A percentile compares a stretch with the other conserved stretches of the same genome.
Conservation (phyloP, 2,797 vertebrate genomes). For the Loriculus beryllinus region DNA sequence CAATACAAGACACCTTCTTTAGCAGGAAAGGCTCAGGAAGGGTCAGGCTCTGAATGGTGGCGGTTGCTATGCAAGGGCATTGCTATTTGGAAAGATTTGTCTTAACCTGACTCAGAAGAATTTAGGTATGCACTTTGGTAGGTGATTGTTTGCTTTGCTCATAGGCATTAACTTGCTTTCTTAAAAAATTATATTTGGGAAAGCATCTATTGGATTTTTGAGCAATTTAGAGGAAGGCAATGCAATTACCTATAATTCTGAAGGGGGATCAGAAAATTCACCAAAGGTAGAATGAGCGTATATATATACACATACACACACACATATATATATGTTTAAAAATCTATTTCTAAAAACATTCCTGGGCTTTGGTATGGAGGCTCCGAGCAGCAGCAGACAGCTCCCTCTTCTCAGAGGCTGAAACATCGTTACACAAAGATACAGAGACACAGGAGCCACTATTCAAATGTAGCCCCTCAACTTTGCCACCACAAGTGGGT, state of each 20-base stretch:
- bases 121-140: not conserved
- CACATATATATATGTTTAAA: not conserved
- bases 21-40: not conserved
- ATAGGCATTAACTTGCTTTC: not conserved
- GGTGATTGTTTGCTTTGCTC: not conserved
- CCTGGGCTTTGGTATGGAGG: not conserved
- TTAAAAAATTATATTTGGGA: not conserved
- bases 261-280: not conserved
- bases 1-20: not conserved
- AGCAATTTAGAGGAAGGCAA: not conserved
- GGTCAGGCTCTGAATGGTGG: accelerated
- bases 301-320: accelerated
- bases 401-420: not conserved
- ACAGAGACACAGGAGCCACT: not conserved
- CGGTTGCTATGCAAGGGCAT: not conserved
- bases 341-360: not conserved
- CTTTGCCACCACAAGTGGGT: slow-evolving; percentile 11
- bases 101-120: not conserved
- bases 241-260: not conserved
- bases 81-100: not conserved
- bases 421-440: slow-evolving; percentile 25
- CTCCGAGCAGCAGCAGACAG: not conserved
- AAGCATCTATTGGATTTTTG: not conserved
- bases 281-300: not conserved
- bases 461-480: slow-evolving; percentile 51